A percentile compares a stretch with the other conserved stretches of the same genome.
phyloP scores from a whole-genome alignment of 2,888 invertebrate species.

The Xylocampa areola region DNA sequence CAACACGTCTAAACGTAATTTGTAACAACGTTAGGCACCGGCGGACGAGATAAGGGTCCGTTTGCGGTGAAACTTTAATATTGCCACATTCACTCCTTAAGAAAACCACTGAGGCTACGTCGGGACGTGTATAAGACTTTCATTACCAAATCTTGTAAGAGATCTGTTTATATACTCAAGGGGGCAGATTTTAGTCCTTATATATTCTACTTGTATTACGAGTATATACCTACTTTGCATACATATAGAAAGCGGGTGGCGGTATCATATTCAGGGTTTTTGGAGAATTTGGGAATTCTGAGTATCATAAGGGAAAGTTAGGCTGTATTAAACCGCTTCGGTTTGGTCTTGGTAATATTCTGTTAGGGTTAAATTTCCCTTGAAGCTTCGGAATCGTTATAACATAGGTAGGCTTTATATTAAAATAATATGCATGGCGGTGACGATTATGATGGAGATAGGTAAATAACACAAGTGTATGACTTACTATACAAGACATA shows the following conservation, averaged over 20 bases:
- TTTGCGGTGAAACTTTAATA: conserved; percentile 69
- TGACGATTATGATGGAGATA: too few species aligned
- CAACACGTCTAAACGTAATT: conserved; percentile 62
- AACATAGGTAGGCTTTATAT: too few species aligned
- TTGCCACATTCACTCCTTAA: conserved; percentile 61
- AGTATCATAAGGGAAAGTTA: conserved; percentile 5
- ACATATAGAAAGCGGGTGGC: conserved; percentile 18
- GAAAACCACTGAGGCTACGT: conserved; percentile 52
- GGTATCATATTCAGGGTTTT: conserved; percentile 16
- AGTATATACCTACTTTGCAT: conserved; percentile 28
- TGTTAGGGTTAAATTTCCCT: conserved; percentile 2
- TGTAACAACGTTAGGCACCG: conserved; percentile 60
- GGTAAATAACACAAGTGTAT: too few species aligned
- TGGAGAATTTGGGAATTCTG: conserved; percentile 26
- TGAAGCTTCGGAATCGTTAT: neutral
- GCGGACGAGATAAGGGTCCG: conserved; percentile 62
- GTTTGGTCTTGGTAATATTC: conserved; percentile 8
- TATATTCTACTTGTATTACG: conserved; percentile 3
- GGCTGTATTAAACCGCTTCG: conserved; percentile 26
- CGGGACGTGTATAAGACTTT: conserved; percentile 44
- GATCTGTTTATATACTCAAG: conserved; percentile 30
- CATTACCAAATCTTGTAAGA: conserved; percentile 43
- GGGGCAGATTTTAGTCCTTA: conserved; percentile 22
- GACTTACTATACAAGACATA: too few species aligned
- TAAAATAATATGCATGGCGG: too few species aligned